Evolutionary conservation across 92 coral and sea anemone species (phyloP), one percentile per base, ranked within the genome.

Genomic region (Plumapathes pennacea): DNA sequence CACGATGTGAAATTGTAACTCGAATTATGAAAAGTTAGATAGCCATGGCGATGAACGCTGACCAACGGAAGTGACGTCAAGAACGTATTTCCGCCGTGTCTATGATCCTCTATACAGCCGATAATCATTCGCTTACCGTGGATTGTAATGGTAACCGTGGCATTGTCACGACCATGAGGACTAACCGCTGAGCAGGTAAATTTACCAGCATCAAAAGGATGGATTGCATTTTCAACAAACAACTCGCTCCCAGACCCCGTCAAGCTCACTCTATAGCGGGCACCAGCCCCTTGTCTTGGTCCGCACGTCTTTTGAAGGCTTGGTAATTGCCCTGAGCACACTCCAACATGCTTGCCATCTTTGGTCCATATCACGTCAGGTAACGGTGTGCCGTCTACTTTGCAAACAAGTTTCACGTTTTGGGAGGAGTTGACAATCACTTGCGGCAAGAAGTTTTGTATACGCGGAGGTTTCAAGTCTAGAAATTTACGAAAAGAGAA

Each of bases 351-450:
- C 4, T 18, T 50, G 48, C 80, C 75, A 48, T 78, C 60, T 52
- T 58, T 82, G 32, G 62, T 32, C 96, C 96, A 87, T 20, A 62
- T 32, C 10, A 87, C 80, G 30, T 87, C 86, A 13, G 89, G 80
- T 21, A 40, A 22, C 18, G 46, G 53, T n/a, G n/a, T n/a, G 10
- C 83, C 90, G 0, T 50, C 64, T 3, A 76, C 81, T 30, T 75
- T 72, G 46, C 96, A 87, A 42, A 59, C 14, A 18, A 87, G 71
- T 25, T 55, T 64, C 1, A 71, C 82, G n/a, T 44, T 72, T 40
- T 57, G 47, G 0, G 86, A 67, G 12, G 86, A 74, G n/a, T 77
- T 78, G 0, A 78, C 96, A 5, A 56, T 55, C 13, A 54, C 40
- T 25, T 38, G 56, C n/a, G 39, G 37, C 37, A 37, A 10, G 38